Evolutionary conservation across 2,113 vertebrate species (phyloP).

Genomic region (Pelodiscus sinensis): DNA sequence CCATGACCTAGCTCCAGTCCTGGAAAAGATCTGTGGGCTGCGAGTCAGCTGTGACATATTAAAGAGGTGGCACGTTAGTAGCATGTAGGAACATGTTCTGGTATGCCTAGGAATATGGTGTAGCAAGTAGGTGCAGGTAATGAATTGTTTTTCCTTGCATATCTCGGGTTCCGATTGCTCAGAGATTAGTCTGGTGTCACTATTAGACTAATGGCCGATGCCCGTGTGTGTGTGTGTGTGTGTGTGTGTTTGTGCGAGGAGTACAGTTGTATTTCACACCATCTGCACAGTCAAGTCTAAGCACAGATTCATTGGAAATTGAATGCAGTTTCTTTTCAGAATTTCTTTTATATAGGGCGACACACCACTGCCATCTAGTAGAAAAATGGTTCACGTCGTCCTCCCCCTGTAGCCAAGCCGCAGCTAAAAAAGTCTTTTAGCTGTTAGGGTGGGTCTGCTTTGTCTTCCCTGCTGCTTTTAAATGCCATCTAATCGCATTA

Average conservation of each 20-base stretch:
- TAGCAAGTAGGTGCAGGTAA: neutral
- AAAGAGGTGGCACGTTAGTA: neutral
- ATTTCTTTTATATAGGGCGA: conserved; percentile 59
- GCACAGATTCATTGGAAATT: conserved; percentile 57
- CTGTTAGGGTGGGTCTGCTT: conserved; percentile 47
- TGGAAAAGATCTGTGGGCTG: neutral
- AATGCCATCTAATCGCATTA: conserved; percentile 15
- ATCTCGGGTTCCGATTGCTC: neutral
- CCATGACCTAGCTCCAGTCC: neutral
- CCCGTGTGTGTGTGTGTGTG: no score
- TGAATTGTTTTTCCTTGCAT: neutral
- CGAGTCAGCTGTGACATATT: neutral
- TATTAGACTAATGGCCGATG: neutral
- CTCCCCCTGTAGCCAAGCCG: conserved; percentile 30
- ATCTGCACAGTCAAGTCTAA: conserved; percentile 51
- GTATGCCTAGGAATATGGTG: neutral
- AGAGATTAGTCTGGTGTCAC: neutral
- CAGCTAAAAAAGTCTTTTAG: conserved; percentile 47
- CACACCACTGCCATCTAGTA: conserved; percentile 78
- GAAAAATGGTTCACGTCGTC: conserved; percentile 61
- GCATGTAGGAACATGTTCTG: neutral
- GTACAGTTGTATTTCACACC: neutral
- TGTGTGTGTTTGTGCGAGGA: neutral
- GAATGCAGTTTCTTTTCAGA: conserved; percentile 52
- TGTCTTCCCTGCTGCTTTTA: conserved; percentile 38